phyloP scores from a whole-genome alignment of 2,888 invertebrate species.

The Hirtodrosophila cameraria region DNA sequence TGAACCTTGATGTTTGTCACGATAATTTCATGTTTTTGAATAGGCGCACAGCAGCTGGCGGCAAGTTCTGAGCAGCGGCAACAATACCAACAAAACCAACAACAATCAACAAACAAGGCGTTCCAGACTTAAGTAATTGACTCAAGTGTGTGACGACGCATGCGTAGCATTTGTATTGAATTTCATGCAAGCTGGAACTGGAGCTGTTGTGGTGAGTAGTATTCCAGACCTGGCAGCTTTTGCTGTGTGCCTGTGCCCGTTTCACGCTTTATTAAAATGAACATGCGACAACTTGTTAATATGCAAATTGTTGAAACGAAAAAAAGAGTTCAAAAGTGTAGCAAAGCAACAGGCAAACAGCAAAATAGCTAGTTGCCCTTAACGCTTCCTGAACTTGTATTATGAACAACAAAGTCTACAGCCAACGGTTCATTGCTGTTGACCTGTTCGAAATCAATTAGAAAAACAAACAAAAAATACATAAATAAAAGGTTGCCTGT shows the following conservation, averaged over 20 bases:
- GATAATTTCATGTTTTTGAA: constrained; percentile 71
- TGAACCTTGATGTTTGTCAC: constrained; percentile 64
- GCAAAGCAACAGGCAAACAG: constrained; percentile 55
- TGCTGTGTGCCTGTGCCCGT: constrained; percentile 50
- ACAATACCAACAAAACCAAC: too few relatives aligned
- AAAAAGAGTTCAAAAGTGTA: constrained; percentile 52
- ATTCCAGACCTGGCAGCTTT: background rate
- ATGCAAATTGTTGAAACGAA: constrained; percentile 14
- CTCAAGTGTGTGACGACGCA: constrained; percentile 26
- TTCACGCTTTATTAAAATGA: constrained; percentile 63
- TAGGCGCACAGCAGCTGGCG: constrained; percentile 44
- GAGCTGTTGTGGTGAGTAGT: background rate
- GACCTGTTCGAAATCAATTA: constrained; percentile 74
- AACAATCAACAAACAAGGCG: constrained; percentile 1
- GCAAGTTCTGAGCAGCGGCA: constrained; percentile 1
- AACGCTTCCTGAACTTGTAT: background rate
- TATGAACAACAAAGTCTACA: background rate
- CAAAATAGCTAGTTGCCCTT: background rate
- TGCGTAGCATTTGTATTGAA: constrained; percentile 30
- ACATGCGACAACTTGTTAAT: constrained; percentile 23
- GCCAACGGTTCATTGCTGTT: constrained; percentile 42
- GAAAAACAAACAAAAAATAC: constrained; percentile 51
- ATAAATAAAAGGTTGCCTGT: constrained; percentile 38
- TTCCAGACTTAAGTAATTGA: constrained; percentile 9
- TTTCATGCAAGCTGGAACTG: constrained; percentile 29